These are phyloP conservation scores for Xanthia togata DNA, from an alignment of 2,888 invertebrate genomes.

Conservation along the genomic window DNA sequence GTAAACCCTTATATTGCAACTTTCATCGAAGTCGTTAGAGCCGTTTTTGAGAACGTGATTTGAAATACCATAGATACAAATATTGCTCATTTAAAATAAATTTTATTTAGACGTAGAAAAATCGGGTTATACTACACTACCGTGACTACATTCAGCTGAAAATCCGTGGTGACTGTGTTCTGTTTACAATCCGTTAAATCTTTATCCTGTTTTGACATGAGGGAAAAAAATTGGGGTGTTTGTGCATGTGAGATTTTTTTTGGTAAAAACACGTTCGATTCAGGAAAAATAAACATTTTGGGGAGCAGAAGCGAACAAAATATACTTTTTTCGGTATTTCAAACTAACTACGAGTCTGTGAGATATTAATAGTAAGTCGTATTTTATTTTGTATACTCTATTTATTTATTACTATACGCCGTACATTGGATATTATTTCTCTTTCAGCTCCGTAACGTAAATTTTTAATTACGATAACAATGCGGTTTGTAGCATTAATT, in stretches of 20 bases:
- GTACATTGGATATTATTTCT: constrained; percentile 8
- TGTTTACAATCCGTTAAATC: constrained; percentile 3
- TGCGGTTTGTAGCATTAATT: constrained; percentile 36
- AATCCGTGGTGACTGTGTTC: not conserved
- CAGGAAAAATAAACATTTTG: not conserved
- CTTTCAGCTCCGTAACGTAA: constrained; percentile 4
- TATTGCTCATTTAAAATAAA: too few relatives aligned
- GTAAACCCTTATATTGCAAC: too few relatives aligned
- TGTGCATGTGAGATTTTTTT: constrained; percentile 10
- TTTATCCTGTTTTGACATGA: constrained; percentile 21
- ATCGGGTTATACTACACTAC: not conserved
- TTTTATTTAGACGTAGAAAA: too few relatives aligned
- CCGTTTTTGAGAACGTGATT: too few relatives aligned
- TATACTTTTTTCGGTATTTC: not conserved
- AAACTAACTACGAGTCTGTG: not conserved
- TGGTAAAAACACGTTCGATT: not conserved
- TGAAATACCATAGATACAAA: too few relatives aligned
- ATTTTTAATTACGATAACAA: constrained; percentile 31
- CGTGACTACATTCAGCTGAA: too few relatives aligned
- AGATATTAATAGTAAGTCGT: not conserved
- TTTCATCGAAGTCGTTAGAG: too few relatives aligned
- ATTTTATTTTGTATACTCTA: too few relatives aligned
- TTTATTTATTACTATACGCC: too few relatives aligned
- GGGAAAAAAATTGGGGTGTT: not conserved
- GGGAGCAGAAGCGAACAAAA: not conserved